A percentile compares a stretch with the other conserved stretches of the same genome.
phyloP scores from a whole-genome alignment of 2,797 vertebrate species.

The Acridotheres tristis region DNA sequence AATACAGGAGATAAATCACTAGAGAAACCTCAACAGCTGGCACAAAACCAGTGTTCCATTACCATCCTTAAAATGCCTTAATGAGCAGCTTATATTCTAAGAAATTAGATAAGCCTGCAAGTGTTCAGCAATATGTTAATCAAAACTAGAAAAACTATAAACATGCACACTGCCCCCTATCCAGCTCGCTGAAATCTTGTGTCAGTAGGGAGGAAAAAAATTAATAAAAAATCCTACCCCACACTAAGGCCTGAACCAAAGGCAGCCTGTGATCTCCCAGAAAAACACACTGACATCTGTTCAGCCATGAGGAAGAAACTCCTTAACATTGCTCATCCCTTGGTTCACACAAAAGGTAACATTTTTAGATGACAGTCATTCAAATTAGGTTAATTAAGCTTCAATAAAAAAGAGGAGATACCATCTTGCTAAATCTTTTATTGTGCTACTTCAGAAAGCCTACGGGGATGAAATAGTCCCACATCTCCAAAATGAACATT shows the following conservation, averaged over 20 bases:
- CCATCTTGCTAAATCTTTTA: neutral
- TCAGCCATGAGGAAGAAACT: neutral
- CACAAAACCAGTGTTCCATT: neutral
- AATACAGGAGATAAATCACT: neutral
- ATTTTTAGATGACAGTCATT: neutral
- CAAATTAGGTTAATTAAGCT: conserved; percentile 37
- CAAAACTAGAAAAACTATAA: neutral
- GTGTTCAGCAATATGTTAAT: neutral
- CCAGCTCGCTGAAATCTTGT: neutral
- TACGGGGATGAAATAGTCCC: neutral
- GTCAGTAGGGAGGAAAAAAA: neutral
- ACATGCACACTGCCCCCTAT: neutral
- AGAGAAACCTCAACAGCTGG: neutral
- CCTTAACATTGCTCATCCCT: neutral
- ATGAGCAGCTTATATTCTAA: neutral
- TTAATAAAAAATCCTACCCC: neutral
- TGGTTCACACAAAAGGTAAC: conserved; percentile 19
- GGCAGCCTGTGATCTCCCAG: neutral
- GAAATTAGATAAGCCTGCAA: neutral
- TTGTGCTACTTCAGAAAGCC: neutral
- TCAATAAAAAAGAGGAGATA: neutral
- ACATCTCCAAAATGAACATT: neutral
- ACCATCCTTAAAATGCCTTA: neutral
- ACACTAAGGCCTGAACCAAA: neutral
- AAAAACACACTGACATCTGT: neutral